Evolutionary conservation across 64 coral and sea anemone genomes (phyloP).

Genomic region (Stylophora pistillata): DNA sequence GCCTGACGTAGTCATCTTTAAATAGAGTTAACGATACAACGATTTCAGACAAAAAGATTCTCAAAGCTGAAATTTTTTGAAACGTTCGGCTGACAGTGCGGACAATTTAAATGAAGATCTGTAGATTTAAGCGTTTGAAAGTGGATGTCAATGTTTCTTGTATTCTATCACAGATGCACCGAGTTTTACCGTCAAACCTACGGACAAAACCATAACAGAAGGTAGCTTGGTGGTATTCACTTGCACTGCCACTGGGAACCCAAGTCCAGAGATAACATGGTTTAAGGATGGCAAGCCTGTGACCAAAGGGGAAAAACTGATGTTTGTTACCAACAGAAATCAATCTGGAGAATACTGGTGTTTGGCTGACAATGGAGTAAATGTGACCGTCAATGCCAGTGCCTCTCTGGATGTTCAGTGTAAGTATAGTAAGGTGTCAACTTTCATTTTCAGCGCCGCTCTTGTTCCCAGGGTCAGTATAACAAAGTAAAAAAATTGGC

Average conservation of each 20-base stretch:
- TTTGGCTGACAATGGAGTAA: not conserved
- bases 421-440: not conserved
- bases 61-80: no score
- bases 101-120: no score
- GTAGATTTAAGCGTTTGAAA: no score
- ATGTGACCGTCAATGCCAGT: slow-evolving; percentile 7
- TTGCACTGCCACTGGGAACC: slow-evolving; percentile 11
- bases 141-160: not conserved
- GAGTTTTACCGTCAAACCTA: not conserved
- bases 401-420: not conserved
- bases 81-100: no score
- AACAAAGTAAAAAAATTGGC: no score
- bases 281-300: not conserved
- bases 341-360: slow-evolving; percentile 30
- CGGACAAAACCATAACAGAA: not conserved
- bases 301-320: not conserved
- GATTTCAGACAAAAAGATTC: no score
- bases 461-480: no score
- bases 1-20: no score
- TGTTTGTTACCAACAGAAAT: not conserved
- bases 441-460: no score
- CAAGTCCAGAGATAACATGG: not conserved
- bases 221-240: not conserved
- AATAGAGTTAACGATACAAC: no score
- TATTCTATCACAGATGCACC: not conserved